Base-by-base conservation (phyloP, 2,888 invertebrate species). In the Campoplex capitator region DNA sequence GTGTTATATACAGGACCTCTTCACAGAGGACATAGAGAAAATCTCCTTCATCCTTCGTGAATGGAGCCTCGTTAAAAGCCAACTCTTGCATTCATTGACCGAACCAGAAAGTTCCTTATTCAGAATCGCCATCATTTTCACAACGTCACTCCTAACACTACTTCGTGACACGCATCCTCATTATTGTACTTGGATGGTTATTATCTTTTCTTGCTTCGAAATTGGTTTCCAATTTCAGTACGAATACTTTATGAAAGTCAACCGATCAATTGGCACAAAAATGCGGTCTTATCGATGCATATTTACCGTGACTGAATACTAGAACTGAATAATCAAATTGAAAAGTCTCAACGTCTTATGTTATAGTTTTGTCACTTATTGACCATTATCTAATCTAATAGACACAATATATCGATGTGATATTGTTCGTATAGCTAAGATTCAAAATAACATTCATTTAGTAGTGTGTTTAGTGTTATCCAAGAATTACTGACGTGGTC, bases 41-140 rank as follows among this genome's bases (percentile, higher is more conserved):
- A 75, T 74, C 38, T 32, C 58, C 28, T 82, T 16, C 62, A 11
- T 68, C 65, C 9, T 75, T 65, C 83, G 38, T 86, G 81, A 86
- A 86, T 81, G 73, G 83, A 62, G 18, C 56, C 76, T 83, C 83
- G 80, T 86, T 84, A 74, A 84, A 84, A 32, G 68, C 77, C 77
- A 81, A 84, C 75, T 86, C 81, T 51, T 32, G 62, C 23, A 77
- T 77, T 86, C 76, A 38, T 35, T 67, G 9, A 71, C 28, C 74
- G 42, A 38, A 68, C 28, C 32, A 54, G 18, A 35, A 51, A 42
- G 28, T 54, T 16, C 45, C 48, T n/a, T 23, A 23, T 23, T 16
- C 58, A 32, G 79, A 76, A 76, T 71, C 67, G 13, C 32, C 38
- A 74, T 74, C 54, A 71, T 73, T 56, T 67, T 18, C n/a, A 48